Conservation (phyloP, 2,797 vertebrate species). For the Chrosomus eos region DNA sequence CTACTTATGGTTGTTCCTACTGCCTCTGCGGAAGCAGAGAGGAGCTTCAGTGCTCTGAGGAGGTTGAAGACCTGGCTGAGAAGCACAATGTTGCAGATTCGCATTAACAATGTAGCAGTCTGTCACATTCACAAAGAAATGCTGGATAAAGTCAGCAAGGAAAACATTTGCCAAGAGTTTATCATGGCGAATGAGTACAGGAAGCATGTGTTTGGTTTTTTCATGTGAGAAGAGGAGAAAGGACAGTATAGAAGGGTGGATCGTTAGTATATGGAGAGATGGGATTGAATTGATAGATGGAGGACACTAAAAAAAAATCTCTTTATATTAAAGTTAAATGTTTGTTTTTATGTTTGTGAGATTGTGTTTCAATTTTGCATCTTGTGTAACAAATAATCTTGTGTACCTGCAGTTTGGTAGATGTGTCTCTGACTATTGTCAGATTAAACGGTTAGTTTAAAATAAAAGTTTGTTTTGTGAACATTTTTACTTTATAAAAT, state of each 20-base stretch:
- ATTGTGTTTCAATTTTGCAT: no score
- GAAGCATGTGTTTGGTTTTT: background rate
- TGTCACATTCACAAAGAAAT: background rate
- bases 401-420: no score
- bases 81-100: constrained; percentile 2
- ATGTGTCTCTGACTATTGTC: no score
- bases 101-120: background rate
- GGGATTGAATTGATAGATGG: background rate
- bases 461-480: no score
- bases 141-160: background rate
- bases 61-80: background rate
- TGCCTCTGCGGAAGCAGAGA: background rate
- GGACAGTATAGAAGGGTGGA: background rate
- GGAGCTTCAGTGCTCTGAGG: background rate
- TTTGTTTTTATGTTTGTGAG: no score
- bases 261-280: background rate
- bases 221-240: background rate
- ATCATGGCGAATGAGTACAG: background rate
- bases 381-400: no score
- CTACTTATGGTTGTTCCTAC: background rate
- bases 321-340: no score
- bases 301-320: background rate
- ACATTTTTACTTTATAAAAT: no score
- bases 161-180: constrained; percentile 1
- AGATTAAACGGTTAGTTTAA: no score